phyloP scores from a whole-genome alignment of 2,113 vertebrate species.

The Ciconia stormi region DNA sequence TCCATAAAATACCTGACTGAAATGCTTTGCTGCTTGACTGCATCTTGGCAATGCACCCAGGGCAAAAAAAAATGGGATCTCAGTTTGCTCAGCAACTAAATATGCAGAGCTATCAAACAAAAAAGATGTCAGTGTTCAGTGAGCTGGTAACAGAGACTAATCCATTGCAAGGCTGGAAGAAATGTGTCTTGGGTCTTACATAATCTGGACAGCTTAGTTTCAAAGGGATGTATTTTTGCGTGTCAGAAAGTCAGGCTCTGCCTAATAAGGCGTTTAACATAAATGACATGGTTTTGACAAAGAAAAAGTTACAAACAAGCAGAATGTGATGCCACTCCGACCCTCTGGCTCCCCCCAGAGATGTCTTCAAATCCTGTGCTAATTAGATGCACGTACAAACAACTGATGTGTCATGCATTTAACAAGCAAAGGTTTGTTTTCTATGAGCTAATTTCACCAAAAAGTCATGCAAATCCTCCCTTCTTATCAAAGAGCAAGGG shows the following conservation, averaged over 20 bases:
- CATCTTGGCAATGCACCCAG: not conserved
- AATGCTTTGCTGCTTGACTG: not conserved
- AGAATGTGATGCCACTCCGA: not conserved
- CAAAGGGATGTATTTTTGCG: not conserved
- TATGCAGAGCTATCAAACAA: not conserved
- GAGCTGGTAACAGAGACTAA: slow-evolving; percentile 17
- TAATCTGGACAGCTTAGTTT: not conserved
- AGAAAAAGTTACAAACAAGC: not conserved
- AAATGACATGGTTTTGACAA: not conserved
- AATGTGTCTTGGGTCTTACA: not conserved
- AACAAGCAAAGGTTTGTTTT: not conserved
- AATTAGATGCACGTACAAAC: not conserved
- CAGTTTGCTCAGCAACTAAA: not conserved
- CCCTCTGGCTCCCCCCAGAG: not conserved
- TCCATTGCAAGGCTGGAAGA: not conserved
- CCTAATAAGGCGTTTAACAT: not conserved
- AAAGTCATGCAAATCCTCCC: not conserved
- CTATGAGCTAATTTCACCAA: not conserved
- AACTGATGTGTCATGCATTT: not conserved
- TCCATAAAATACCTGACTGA: not conserved
- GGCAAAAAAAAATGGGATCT: not conserved
- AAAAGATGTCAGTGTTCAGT: not conserved
- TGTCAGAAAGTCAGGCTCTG: not conserved
- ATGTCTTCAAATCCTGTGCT: not conserved
- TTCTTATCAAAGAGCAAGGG: not conserved